Conservation (phyloP, 1,140 invertebrate species). For the Trichoplusia ni region DNA sequence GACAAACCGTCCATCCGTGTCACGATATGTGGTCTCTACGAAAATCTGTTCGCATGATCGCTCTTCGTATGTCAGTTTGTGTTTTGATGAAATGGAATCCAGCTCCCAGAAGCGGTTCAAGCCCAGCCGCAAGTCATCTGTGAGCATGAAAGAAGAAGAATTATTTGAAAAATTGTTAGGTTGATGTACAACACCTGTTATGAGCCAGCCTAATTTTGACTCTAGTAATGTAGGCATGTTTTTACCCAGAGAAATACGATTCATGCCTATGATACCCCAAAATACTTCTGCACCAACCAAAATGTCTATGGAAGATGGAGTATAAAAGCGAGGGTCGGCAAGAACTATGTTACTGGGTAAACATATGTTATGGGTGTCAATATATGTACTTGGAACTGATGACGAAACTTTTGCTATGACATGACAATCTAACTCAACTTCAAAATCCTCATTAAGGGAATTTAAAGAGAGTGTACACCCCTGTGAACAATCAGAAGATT, state of each 20-base stretch:
- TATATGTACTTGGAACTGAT: not conserved
- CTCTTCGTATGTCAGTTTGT: no score
- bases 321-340: conserved; percentile 1
- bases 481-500: not conserved
- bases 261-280: conserved; percentile 2
- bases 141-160: not conserved
- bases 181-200: not conserved
- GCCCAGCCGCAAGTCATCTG: not conserved
- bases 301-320: conserved; percentile 8
- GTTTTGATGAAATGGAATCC: no score
- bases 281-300: conserved; percentile 10
- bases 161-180: not conserved
- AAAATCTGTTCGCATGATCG: no score
- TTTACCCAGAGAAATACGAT: not conserved
- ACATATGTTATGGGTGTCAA: not conserved
- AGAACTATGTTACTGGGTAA: not conserved
- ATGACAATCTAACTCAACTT: not conserved
- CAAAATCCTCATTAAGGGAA: not conserved
- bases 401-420: not conserved
- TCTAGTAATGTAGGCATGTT: conserved; percentile 10
- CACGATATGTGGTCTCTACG: no score
- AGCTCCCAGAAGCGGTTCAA: not conserved
- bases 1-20: no score
- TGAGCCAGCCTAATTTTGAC: conserved; percentile 9
- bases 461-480: not conserved